A percentile compares a stretch with the other conserved stretches of the same genome.
phyloP scores from a whole-genome alignment of 2,888 invertebrate species.

The Oligia latruncula region DNA sequence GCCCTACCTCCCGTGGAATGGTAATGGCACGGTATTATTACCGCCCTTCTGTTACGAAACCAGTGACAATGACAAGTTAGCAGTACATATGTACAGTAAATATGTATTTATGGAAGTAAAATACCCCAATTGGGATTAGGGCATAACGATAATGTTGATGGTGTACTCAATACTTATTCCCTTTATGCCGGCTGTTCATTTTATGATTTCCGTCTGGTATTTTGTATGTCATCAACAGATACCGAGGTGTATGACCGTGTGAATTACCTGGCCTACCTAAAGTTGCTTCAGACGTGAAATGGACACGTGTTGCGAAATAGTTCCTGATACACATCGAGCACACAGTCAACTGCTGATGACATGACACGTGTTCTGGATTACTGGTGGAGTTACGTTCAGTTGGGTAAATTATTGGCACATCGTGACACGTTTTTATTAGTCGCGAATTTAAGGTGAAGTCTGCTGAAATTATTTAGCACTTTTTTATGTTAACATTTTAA shows the following conservation, averaged over 20 bases:
- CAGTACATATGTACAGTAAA: neutral
- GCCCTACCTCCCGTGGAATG: constrained; percentile 11
- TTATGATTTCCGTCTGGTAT: neutral
- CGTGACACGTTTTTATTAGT: neutral
- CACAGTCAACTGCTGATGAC: constrained; percentile 27
- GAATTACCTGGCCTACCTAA: constrained; percentile 2
- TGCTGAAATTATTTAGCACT: constrained; percentile 12
- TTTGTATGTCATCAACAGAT: neutral
- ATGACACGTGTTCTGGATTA: constrained; percentile 51
- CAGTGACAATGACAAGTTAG: constrained; percentile 37
- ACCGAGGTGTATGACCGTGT: constrained; percentile 15
- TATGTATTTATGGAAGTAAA: neutral
- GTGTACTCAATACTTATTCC: neutral
- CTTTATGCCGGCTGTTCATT: neutral
- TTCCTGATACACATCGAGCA: constrained; percentile 43
- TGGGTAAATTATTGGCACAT: constrained; percentile 23
- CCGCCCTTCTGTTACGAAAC: constrained; percentile 53
- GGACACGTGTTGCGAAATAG: constrained; percentile 37
- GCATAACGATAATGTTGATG: neutral
- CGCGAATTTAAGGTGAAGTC: neutral
- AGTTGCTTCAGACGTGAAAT: constrained; percentile 32
- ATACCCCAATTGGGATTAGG: neutral
- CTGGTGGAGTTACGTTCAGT: constrained; percentile 15
- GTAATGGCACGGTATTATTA: constrained; percentile 36
- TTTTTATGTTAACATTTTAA: neutral